Evolutionary conservation across 2,113 vertebrate genomes (phyloP).

Genomic region (Noctilio leporinus): DNA sequence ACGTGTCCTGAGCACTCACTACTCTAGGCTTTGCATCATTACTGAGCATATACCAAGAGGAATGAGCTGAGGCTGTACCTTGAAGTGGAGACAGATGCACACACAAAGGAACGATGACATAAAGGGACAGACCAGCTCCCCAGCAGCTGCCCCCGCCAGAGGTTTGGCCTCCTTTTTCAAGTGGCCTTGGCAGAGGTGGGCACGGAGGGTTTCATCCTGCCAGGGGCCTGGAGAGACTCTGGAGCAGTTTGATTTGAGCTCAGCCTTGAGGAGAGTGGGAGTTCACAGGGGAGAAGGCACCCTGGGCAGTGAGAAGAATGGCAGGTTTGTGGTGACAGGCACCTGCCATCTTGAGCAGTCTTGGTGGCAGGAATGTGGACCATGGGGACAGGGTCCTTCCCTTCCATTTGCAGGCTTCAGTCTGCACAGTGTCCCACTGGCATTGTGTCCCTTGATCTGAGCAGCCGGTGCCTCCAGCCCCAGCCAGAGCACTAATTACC

Average conservation of each 20-base stretch:
- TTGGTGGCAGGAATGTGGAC: background rate
- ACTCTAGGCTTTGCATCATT: background rate
- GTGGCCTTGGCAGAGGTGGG: background rate
- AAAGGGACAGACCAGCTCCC: background rate
- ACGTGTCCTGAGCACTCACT: background rate
- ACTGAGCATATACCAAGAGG: background rate
- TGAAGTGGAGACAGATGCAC: background rate
- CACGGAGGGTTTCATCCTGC: background rate
- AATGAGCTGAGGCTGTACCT: background rate
- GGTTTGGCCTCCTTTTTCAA: background rate
- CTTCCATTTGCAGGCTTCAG: background rate
- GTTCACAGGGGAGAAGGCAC: background rate
- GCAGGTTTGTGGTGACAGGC: too few relatives aligned
- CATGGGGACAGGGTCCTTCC: fast-evolving
- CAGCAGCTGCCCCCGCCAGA: background rate
- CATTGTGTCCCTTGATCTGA: background rate
- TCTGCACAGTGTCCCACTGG: background rate
- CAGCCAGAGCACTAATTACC: conserved; percentile 42
- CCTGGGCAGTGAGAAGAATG: background rate
- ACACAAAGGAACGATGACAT: background rate
- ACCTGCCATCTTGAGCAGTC: too few relatives aligned
- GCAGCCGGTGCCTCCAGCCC: background rate
- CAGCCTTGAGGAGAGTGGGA: background rate
- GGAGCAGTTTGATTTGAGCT: background rate
- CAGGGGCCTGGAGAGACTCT: background rate